These are phyloP conservation scores for Pholis gunnellus DNA, from an alignment of 2,113 vertebrate species.

Conservation along the genomic window DNA sequence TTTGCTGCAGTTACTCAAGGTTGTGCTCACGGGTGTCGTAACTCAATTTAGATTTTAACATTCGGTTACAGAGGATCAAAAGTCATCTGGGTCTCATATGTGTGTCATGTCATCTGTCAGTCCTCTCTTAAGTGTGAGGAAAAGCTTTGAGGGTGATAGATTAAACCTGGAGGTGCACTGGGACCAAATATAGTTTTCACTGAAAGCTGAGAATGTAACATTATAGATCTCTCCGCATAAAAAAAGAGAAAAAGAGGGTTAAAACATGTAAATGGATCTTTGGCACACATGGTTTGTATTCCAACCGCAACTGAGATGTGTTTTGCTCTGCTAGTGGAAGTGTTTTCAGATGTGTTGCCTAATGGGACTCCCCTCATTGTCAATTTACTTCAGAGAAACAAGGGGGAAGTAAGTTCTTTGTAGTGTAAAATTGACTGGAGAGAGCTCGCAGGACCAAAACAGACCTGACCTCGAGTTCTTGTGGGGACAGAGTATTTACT, in stretches of 20 bases:
- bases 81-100: constrained; percentile 64
- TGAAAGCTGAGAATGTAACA: constrained; percentile 14
- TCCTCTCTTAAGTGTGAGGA: constrained; percentile 12
- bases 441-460: constrained; percentile 8
- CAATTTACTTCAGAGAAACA: constrained; percentile 19
- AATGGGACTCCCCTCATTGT: constrained; percentile 34
- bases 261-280: constrained; percentile 9
- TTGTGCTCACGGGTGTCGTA: constrained; percentile 34
- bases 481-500: neutral
- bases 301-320: constrained; percentile 32
- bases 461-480: neutral
- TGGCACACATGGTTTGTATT: constrained; percentile 60
- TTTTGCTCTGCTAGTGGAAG: constrained; percentile 35
- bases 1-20: constrained; percentile 34
- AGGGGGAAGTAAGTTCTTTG: constrained; percentile 16
- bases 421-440: constrained; percentile 24
- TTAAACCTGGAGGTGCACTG: constrained; percentile 9
- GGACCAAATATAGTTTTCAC: constrained; percentile 9
- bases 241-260: constrained; percentile 10
- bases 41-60: constrained; percentile 45
- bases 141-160: constrained; percentile 1
- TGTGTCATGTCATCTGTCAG: constrained; percentile 30
- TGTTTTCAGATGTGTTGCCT: constrained; percentile 50
- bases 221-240: neutral
- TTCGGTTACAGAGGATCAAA: constrained; percentile 38